Evolutionary conservation across 2,113 vertebrate species (phyloP).

Genomic region (Alectura lathami): DNA sequence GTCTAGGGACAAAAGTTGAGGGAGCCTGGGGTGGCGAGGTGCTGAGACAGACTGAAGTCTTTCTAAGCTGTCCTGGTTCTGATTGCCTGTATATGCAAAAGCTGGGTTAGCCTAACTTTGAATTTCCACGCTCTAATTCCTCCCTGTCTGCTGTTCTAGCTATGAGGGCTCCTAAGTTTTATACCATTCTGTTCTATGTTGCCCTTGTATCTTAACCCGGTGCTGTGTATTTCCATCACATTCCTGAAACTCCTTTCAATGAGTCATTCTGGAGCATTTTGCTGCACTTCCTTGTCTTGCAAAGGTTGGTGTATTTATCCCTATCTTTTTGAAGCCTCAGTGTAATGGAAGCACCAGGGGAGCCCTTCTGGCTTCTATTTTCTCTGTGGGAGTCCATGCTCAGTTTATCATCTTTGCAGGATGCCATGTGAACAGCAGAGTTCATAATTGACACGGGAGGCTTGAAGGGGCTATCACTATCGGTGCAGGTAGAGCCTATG

Average conservation of each 20-base stretch:
- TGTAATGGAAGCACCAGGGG: conserved; percentile 5
- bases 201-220: not conserved
- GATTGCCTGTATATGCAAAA: not conserved
- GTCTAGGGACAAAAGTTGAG: not conserved
- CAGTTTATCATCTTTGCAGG: conserved; percentile 18
- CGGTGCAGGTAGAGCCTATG: not conserved
- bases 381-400: conserved; percentile 5
- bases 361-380: conserved; percentile 32
- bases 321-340: not conserved
- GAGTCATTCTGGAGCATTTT: not conserved
- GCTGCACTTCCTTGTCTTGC: not conserved
- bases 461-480: not conserved
- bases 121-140: not conserved
- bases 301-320: not conserved
- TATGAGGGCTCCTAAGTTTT: not conserved
- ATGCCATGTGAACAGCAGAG: not conserved
- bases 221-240: not conserved
- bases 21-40: not conserved
- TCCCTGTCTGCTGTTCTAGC: not conserved
- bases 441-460: not conserved
- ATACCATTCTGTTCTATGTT: not conserved
- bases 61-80: not conserved
- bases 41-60: not conserved
- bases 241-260: not conserved
- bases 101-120: not conserved